Evolutionary conservation across 2,113 vertebrate genomes (phyloP).

Genomic region (human (Homo sapiens)): GRCh38 chr3:186191501-186192000

Average conservation of each 20-base stretch:
- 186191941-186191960: neutral
- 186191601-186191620: neutral
- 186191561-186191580: neutral
- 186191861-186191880: neutral
- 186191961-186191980: neutral
- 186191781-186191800: neutral
- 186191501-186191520: neutral
- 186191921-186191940: neutral
- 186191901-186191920: constrained; percentile 16
- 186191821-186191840: neutral
- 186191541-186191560: neutral
- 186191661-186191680: neutral
- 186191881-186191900: neutral
- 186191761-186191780: neutral
- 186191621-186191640: neutral
- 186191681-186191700: neutral
- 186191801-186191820: neutral
- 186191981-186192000: neutral
- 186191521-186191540: neutral
- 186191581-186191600: neutral
- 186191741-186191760: neutral
- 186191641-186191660: neutral
- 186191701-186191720: neutral
- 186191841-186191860: neutral
- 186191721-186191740: neutral